Conservation (phyloP, 2,888 invertebrate genomes). For the Petrolisthes cinctipes region DNA sequence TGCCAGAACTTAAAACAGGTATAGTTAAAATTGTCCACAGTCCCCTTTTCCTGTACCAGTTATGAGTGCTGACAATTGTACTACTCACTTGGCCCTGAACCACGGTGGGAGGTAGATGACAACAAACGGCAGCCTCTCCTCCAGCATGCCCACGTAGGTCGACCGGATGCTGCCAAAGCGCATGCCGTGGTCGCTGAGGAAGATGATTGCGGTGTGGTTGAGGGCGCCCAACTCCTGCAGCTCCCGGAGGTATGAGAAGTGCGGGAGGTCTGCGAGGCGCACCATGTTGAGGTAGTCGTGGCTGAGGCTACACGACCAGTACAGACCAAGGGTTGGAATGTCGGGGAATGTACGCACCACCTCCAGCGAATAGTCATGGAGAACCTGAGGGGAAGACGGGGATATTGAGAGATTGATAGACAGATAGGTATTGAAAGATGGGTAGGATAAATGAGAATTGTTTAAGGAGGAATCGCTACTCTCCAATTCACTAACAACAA, state of each 20-base stretch:
- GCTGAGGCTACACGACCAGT: constrained; percentile 85
- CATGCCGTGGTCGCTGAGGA: constrained; percentile 90
- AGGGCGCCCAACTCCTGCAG: constrained; percentile 74
- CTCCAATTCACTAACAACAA: too few species aligned
- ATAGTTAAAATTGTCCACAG: too few species aligned
- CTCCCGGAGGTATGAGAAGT: constrained; percentile 75
- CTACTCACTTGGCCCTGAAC: constrained; percentile 73
- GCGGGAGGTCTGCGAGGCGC: constrained; percentile 79
- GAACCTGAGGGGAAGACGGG: constrained; percentile 78
- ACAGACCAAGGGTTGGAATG: constrained; percentile 81
- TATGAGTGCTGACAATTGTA: too few species aligned
- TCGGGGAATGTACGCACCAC: constrained; percentile 86
- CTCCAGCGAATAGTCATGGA: constrained; percentile 80
- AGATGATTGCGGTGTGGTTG: constrained; percentile 78
- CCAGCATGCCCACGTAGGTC: constrained; percentile 76
- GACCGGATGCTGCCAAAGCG: constrained; percentile 86
- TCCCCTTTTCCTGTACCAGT: too few species aligned
- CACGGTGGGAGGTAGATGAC: constrained; percentile 80
- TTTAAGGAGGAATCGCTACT: neutral
- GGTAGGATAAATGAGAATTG: neutral
- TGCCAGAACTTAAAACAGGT: too few species aligned
- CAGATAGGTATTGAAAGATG: neutral
- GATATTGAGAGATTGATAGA: constrained; percentile 74
- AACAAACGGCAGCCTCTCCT: constrained; percentile 81
- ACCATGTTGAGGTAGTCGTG: constrained; percentile 88